phyloP scores from a whole-genome alignment of 2,113 vertebrate species.

The Cynopterus brachyotis region DNA sequence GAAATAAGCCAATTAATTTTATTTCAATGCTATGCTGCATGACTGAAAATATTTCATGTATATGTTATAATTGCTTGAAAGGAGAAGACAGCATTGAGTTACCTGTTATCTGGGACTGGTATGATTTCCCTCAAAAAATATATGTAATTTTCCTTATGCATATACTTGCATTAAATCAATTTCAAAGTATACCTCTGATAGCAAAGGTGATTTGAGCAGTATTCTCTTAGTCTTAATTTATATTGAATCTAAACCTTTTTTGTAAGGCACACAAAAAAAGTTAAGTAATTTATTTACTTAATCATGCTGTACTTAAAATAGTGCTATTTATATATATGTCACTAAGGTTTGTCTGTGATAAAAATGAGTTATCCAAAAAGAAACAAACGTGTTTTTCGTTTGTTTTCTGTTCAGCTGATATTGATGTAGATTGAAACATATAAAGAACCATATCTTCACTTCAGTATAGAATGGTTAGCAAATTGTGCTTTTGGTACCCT shows the following conservation, averaged over 20 bases:
- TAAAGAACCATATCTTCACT: not conserved
- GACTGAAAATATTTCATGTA: not conserved
- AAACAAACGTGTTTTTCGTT: not conserved
- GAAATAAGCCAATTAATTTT: not conserved
- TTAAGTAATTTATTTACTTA: not conserved
- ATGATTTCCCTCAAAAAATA: not conserved
- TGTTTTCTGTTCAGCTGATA: not conserved
- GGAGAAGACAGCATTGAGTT: not conserved
- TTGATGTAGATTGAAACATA: not conserved
- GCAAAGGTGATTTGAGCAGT: not conserved
- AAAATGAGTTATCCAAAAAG: not conserved
- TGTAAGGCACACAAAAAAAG: too few relatives aligned
- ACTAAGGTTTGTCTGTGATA: not conserved
- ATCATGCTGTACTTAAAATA: not conserved
- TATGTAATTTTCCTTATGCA: not conserved
- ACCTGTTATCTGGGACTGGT: not conserved
- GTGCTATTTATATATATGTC: not conserved
- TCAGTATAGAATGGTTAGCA: not conserved
- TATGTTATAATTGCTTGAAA: not conserved
- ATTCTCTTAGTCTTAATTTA: not conserved
- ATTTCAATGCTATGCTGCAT: not conserved
- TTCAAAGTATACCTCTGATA: not conserved
- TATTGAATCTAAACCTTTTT: not conserved
- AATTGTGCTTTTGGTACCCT: not conserved
- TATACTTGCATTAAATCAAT: not conserved